Conservation (phyloP, 2,797 vertebrate species). For the Sebastes vulpes region DNA sequence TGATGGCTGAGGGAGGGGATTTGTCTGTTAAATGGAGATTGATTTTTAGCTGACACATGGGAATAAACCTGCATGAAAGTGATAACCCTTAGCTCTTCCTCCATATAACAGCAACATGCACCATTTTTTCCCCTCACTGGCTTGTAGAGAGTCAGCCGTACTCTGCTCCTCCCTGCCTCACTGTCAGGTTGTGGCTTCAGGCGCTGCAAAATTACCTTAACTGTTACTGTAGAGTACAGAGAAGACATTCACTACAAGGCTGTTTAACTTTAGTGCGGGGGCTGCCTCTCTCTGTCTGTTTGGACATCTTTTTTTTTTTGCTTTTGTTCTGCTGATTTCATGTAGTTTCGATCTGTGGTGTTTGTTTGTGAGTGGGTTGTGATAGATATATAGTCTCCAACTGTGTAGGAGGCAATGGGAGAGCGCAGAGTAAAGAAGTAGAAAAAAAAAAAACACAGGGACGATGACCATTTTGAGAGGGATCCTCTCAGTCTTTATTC, state of each 20-base stretch:
- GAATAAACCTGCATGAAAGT: slow-evolving; percentile 56
- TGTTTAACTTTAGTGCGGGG: slow-evolving; percentile 30
- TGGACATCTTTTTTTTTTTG: slow-evolving; percentile 25
- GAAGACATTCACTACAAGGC: slow-evolving; percentile 37
- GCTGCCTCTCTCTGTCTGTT: slow-evolving; percentile 19
- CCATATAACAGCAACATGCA: slow-evolving; percentile 49
- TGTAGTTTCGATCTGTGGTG: slow-evolving; percentile 37
- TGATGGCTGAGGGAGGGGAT: slow-evolving; percentile 19
- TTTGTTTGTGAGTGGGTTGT: slow-evolving; percentile 51
- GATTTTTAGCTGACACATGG: slow-evolving; percentile 61
- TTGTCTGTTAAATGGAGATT: slow-evolving; percentile 60
- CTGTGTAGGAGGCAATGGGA: slow-evolving; percentile 18
- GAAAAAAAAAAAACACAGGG: neutral
- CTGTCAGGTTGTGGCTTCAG: slow-evolving; percentile 42
- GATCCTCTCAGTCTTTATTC: slow-evolving; percentile 17
- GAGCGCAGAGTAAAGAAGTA: slow-evolving; percentile 1
- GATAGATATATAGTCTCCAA: slow-evolving; percentile 31
- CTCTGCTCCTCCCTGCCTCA: slow-evolving; percentile 19
- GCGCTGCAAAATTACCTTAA: slow-evolving; percentile 44
- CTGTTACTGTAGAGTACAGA: slow-evolving; percentile 27
- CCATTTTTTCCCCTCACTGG: slow-evolving; percentile 28
- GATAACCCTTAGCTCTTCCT: slow-evolving; percentile 54
- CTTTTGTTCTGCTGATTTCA: slow-evolving; percentile 43
- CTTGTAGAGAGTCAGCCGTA: slow-evolving; percentile 8
- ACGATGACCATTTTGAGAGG: slow-evolving; percentile 7